phyloP scores from a whole-genome alignment of 2,797 vertebrate genomes.

The Ibycter americanus region DNA sequence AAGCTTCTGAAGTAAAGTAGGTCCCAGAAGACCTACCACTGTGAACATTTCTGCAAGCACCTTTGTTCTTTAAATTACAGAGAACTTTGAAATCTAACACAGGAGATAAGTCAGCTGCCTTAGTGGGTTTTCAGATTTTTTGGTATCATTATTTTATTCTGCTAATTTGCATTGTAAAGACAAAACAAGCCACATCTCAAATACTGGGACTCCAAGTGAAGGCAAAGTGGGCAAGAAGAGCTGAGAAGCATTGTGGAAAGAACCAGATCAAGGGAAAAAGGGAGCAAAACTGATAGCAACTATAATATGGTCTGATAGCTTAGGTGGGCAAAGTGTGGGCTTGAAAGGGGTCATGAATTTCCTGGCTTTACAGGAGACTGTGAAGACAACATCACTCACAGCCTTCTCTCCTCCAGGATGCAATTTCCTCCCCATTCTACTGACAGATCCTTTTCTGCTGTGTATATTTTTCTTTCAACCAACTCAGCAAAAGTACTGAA shows the following conservation, averaged over 20 bases:
- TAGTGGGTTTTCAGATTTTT: neutral
- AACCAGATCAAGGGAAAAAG: neutral
- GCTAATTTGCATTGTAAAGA: neutral
- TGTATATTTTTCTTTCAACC: slow-evolving; percentile 55
- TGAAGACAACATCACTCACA: slow-evolving; percentile 33
- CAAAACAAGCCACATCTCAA: neutral
- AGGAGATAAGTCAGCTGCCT: neutral
- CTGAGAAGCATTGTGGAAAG: neutral
- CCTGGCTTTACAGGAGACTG: neutral
- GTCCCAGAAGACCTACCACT: neutral
- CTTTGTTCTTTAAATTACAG: neutral
- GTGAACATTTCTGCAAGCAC: neutral
- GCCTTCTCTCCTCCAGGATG: neutral
- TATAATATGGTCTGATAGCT: neutral
- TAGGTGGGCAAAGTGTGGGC: neutral
- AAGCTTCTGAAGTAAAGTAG: neutral
- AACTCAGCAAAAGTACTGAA: slow-evolving; percentile 33
- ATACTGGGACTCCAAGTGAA: neutral
- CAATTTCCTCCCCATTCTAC: neutral
- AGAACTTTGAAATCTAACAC: neutral
- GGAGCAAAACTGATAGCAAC: neutral
- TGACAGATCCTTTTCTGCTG: neutral
- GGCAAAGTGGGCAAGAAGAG: neutral
- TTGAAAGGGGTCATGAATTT: neutral
- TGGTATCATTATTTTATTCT: neutral